Evolutionary conservation across 2,888 invertebrate species (phyloP), one percentile per base, ranked within the genome.

Genomic region (Dexiosoma caninum): DNA sequence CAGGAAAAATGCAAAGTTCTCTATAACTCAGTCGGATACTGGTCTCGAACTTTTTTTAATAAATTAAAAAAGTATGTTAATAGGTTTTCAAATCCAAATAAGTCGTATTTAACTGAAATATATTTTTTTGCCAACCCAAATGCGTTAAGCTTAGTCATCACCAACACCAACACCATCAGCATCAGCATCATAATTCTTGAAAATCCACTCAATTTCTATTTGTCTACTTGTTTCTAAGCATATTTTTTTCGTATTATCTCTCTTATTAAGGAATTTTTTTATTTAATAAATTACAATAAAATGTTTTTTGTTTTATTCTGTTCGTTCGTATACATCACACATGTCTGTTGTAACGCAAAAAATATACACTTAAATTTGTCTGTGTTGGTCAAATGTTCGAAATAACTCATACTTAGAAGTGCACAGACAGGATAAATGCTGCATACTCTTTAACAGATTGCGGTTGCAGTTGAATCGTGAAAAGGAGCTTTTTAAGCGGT

Each of bases 401-500:
- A 55, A 16, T 44, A 53, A 35, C 27, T 14, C 19, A 21, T 42
- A 3, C 12, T 14, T 40, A 35, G 1, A 16, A 30, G 51, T 32
- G 9, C 12, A 27, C 23, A 51, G 67, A 27, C 35, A 35, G 16
- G 21, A 77, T 37, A 57, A 57, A 57, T 66, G 19, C 55, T 44
- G 51, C 72, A 70, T 80, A 64, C 60, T 78, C 62, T 66, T 35
- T 37, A 72, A 64, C 66, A 75, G 60, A 76, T 71, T 83, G 81
- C 59, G 83, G 83, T 78, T 81, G 76, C 66, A 82, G 76, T 77
- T 81, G 78, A 82, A 83, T 77, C 70, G 55, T 16, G 76, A 72
- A 74, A 79, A 83, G 82, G 69, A 74, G 80, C 77, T 80, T 80
- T 83, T 83, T 81, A 80, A 82, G 81, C 78, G 76, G 77, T 83